Percentiles rank a stretch among this genome's conserved stretches.
Conservation (phyloP, 37 sponge, comb jelly and placozoan genomes). For the Bolinopsis microptera region DNA sequence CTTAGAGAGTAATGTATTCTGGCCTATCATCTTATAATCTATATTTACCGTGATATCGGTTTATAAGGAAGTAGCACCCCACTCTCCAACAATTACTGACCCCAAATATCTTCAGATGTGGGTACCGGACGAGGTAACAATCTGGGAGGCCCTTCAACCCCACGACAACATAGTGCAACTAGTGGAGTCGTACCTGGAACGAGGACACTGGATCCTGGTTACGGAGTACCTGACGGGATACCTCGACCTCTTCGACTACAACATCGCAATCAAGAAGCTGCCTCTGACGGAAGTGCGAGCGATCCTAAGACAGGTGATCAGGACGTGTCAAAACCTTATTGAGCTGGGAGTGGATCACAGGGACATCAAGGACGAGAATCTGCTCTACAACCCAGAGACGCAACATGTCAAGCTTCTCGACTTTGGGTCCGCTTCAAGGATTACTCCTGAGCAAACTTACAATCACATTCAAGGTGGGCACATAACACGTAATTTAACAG, state of each 20-base stretch:
- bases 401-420: slow-evolving; percentile 12
- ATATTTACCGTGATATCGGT: too few relatives aligned
- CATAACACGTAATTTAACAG: too few relatives aligned
- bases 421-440: slow-evolving; percentile 34
- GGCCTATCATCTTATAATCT: neutral
- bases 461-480: slow-evolving; percentile 37
- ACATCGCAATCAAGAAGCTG: slow-evolving; percentile 8
- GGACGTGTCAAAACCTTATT: neutral
- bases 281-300: neutral
- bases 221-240: slow-evolving; percentile 39
- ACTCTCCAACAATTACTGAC: too few relatives aligned
- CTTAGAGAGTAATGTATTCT: too few relatives aligned
- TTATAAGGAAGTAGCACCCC: too few relatives aligned
- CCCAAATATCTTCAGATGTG: neutral
- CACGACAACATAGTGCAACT: slow-evolving; percentile 2
- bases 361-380: slow-evolving; percentile 57
- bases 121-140: neutral
- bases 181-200: slow-evolving; percentile 20
- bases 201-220: slow-evolving; percentile 36
- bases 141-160: neutral
- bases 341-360: slow-evolving; percentile 48
- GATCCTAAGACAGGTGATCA: neutral
- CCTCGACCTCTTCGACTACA: slow-evolving; percentile 57
- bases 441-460: neutral
- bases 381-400: slow-evolving; percentile 51